Base-by-base conservation (phyloP, 2,113 vertebrate species). In the Seriola rivoliana region DNA sequence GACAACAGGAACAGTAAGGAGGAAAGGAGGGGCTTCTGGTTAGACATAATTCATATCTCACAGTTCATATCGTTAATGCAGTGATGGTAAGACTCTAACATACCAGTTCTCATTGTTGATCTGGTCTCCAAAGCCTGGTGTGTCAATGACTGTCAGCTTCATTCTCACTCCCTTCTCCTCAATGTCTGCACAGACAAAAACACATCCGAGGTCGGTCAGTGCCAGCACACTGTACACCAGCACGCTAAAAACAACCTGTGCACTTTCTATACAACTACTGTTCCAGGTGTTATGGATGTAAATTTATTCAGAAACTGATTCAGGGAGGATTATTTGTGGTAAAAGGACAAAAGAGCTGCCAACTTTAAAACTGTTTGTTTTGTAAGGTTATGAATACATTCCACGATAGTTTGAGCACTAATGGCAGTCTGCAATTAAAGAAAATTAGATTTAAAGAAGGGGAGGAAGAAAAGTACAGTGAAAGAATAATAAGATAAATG, bases 21-120 rank as follows among this genome's bases (percentile, higher is more conserved):
- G 9, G 58, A n/a, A 63, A 10, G 14, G 14, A 3, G n/a, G 16
- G 4, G 5, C 1, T 16, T 69, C 14, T 46, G 34, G n/a, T 82
- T 75, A 65, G 78, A 84, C 14, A 17, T 11, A 57, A n/a, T 65
- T 64, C 5, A 42, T 65, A 40, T 52, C 14, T 42, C 7, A 2
- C 13, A 21, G 16, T 32, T 60, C 44, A 54, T 42, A 50, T 8
- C 23, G 25, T 69, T n/a, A 23, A 7, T 14, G 32, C 21, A 23
- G 38, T 40, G 23, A 63, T 14, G 5, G 11, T 6, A 59, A 60
- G 75, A 63, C 5, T 36, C 36, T 29, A 23, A 46, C 93, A 90
- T 89, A 99, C 98, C 98, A 99, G 93, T 99, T 99, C 93, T 99
- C 97, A 0, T 99, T 99, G 95, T 99, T 99, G 93, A 99, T 99